phyloP scores from a whole-genome alignment of 2,113 vertebrate species.

The Lampris incognitus region DNA sequence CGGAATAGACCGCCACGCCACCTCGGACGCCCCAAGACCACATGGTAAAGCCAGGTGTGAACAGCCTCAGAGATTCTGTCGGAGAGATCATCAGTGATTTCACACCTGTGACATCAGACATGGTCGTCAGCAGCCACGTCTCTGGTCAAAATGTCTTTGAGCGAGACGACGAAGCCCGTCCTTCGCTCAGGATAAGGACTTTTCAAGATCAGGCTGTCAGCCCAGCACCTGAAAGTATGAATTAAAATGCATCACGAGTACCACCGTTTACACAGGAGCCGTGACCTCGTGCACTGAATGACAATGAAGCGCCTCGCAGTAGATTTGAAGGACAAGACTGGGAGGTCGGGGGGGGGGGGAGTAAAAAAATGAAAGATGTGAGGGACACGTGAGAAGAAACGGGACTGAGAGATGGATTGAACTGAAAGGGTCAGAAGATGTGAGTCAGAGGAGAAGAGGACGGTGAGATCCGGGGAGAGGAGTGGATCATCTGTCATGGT shows the following conservation, averaged over 20 bases:
- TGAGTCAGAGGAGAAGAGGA: conserved; percentile 40
- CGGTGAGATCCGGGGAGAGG: conserved; percentile 39
- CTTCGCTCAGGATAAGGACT: conserved; percentile 5
- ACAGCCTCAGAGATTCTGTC: too few relatives aligned
- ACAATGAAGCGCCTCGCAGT: conserved; percentile 32
- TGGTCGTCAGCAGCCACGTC: too few relatives aligned
- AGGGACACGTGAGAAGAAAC: background rate
- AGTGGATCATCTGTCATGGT: conserved; percentile 27
- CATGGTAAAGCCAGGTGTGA: too few relatives aligned
- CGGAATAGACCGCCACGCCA: too few relatives aligned
- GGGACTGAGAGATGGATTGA: conserved; percentile 33
- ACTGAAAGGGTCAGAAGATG: conserved; percentile 26
- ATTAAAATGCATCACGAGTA: conserved; percentile 13
- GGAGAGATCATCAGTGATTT: background rate
- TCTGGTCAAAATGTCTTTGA: too few relatives aligned
- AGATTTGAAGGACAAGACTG: conserved; percentile 46
- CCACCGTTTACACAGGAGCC: background rate
- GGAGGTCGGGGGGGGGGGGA: background rate
- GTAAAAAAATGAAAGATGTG: background rate
- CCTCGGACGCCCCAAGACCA: too few relatives aligned
- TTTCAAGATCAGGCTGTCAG: background rate
- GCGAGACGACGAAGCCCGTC: background rate
- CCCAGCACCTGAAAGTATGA: conserved; percentile 22
- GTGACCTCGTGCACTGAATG: conserved; percentile 36
- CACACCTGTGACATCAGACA: background rate